A percentile compares a stretch with the other conserved stretches of the same genome.
Evolutionary conservation across 2,113 vertebrate species (phyloP).

Genomic region (Sylvia atricapilla): DNA sequence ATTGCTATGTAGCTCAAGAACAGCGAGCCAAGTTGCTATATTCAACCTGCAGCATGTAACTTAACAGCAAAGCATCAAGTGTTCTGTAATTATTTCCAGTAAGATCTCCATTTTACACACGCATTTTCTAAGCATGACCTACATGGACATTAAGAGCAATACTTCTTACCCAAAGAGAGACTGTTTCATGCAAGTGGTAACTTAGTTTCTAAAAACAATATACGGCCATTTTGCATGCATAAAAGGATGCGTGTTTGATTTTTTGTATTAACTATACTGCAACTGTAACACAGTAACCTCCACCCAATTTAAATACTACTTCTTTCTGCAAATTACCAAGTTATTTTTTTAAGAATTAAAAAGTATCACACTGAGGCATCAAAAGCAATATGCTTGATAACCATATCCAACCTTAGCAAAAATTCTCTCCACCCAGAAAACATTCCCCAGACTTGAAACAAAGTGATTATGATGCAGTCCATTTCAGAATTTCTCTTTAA

Average conservation of each 20-base stretch:
- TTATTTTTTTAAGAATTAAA: background rate
- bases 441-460: background rate
- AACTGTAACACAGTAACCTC: background rate
- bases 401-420: background rate
- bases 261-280: background rate
- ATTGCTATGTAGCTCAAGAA: background rate
- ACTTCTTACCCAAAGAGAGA: background rate
- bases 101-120: background rate
- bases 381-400: background rate
- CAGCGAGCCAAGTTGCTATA: background rate
- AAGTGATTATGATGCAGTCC: background rate
- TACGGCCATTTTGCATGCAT: background rate
- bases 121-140: constrained; percentile 29
- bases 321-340: background rate
- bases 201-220: background rate
- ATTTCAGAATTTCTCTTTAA: background rate
- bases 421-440: background rate
- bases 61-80: background rate
- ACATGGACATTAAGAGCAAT: background rate
- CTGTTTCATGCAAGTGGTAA: background rate
- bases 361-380: background rate
- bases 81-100: constrained; percentile 24
- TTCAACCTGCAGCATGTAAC: constrained; percentile 10
- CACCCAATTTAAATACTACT: background rate
- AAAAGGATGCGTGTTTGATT: background rate